Evolutionary conservation across 2,888 invertebrate genomes (phyloP), one percentile per base, ranked within the genome.

Genomic region (Yponomeuta evonymella): DNA sequence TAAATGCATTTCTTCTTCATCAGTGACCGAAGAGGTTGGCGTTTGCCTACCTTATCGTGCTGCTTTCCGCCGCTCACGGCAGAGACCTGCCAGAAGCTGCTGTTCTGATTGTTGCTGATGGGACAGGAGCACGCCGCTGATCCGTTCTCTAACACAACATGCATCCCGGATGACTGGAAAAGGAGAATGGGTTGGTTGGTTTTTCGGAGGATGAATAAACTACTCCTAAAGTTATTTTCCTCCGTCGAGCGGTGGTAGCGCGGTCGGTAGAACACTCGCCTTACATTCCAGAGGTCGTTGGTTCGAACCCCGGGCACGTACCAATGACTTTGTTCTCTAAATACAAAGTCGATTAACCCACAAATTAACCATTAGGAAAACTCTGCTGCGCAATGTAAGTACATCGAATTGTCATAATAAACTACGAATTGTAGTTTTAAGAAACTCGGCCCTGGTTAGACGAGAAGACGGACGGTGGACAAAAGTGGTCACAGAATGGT

Each of bases 31-130:
- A 58, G 51, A 12, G 51, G 51, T 15, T 58, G 51, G 43, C 43
- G 5, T 43, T 43, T 15, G 4, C 9, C 43, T 75, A 90, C 91
- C 87, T 88, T 89, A 70, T 87, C 88, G 1, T 83, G 79, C 63
- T 87, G 88, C 74, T 87, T 89, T 0, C 92, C 92, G 0, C 91
- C 88, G 2, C 87, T 75, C 0, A 89, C 75, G 0, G 90, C 92
- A 0, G 90, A 89, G 8, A 91, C 88, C 73, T 92, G 89, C 92
- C 92, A 93, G 64, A 89, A 74, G 51, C 90, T 89, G 73, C 87
- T 89, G 78, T 82, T 88, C 74, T 90, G 84, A 63, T 80, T 79
- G 63, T 79, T 79, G 15, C 75, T 73, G 11, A 77, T 74, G 0
- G 92, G 92, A 67, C 92, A 93, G 0, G 89, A 87, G 73, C 92